Conservation (phyloP, 2,797 vertebrate species). For the Enteromius afrohamiltoni region DNA sequence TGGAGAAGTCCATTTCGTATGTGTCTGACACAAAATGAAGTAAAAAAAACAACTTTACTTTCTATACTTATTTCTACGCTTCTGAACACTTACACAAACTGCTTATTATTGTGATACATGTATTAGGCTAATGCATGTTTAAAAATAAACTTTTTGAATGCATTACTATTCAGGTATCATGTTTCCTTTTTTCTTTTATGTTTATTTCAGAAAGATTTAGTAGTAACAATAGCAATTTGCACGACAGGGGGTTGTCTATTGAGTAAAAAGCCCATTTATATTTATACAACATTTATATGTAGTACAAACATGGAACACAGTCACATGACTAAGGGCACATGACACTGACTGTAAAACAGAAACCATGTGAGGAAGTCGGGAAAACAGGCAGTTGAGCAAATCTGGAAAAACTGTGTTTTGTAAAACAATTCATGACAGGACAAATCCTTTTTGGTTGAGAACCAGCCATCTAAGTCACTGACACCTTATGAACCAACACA, state of each 20-base stretch:
- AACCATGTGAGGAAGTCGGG: conserved; percentile 64
- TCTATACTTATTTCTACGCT: background rate
- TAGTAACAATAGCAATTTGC: background rate
- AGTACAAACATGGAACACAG: background rate
- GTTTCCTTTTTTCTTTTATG: background rate
- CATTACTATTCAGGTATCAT: background rate
- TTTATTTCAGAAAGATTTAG: background rate
- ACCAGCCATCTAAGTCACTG: background rate
- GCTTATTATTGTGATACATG: background rate
- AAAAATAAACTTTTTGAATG: background rate
- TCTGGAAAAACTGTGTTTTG: conserved; percentile 24
- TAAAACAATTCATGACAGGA: background rate
- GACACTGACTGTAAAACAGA: conserved; percentile 67
- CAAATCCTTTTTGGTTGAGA: background rate
- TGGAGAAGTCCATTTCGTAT: conserved; percentile 90
- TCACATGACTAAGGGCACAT: conserved; percentile 78
- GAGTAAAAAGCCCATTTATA: background rate
- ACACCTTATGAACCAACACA: no score
- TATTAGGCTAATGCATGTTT: background rate
- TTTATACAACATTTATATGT: background rate
- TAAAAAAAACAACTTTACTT: background rate
- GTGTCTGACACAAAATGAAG: conserved; percentile 46
- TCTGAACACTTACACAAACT: background rate
- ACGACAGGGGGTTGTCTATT: background rate
- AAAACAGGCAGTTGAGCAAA: conserved; percentile 62